A percentile compares a stretch with the other conserved stretches of the same genome.
Conservation (phyloP, 2,113 vertebrate genomes). For the Cheirogaleus medius region DNA sequence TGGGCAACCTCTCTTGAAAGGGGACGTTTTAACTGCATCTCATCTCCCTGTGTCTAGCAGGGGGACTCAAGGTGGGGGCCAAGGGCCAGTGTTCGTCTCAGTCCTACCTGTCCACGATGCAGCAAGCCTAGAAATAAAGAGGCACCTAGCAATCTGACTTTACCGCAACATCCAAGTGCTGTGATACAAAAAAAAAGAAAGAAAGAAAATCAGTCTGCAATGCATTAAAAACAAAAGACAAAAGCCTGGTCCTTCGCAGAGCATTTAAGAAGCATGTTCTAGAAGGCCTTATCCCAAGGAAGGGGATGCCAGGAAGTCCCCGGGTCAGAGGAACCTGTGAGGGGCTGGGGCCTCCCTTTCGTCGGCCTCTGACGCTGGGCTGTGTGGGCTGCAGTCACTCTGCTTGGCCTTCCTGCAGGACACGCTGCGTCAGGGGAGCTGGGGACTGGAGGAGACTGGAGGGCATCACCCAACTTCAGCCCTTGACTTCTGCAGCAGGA, state of each 20-base stretch:
- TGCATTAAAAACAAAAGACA: neutral
- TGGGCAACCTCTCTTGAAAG: neutral
- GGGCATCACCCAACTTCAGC: fast-evolving
- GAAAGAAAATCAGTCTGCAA: neutral
- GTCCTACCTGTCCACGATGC: too few relatives aligned
- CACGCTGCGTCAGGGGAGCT: neutral
- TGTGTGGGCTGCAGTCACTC: too few relatives aligned
- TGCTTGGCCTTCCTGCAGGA: neutral
- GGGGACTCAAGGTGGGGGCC: neutral
- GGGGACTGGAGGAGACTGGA: neutral
- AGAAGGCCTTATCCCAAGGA: neutral
- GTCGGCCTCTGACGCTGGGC: neutral
- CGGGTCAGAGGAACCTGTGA: neutral
- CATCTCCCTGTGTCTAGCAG: neutral
- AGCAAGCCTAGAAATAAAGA: neutral
- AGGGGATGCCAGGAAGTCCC: neutral
- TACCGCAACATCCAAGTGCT: neutral
- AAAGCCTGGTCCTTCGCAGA: neutral
- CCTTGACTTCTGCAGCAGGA: too few relatives aligned
- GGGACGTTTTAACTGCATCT: neutral
- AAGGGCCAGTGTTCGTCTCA: fast-evolving
- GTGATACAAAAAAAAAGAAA: neutral
- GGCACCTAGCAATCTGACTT: neutral
- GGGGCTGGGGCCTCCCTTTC: fast-evolving
- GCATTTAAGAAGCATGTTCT: neutral